Conservation (phyloP, 1,140 invertebrate species). For the Caenorhabditis briggsae region DNA sequence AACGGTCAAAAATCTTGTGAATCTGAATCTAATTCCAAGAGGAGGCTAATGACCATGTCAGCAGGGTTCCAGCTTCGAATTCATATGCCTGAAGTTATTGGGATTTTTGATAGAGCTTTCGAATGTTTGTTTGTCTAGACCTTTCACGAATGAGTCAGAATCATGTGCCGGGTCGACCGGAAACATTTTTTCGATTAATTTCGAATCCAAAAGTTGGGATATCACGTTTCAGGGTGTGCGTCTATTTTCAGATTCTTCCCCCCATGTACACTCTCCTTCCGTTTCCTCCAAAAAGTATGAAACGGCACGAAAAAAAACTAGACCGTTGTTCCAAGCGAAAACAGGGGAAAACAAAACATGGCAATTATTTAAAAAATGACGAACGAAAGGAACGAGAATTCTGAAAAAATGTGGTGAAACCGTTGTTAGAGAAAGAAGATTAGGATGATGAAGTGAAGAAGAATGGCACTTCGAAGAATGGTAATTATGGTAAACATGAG, state of each 20-base stretch:
- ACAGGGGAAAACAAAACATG: constrained; percentile 12
- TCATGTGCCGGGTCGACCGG: neutral
- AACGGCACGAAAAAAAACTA: neutral
- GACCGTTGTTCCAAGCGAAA: constrained; percentile 9
- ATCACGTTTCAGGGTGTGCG: neutral
- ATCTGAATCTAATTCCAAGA: neutral
- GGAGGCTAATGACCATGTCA: neutral
- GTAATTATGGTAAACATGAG: neutral
- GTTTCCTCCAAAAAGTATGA: neutral
- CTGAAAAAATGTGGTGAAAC: constrained; percentile 5
- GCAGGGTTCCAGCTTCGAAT: neutral
- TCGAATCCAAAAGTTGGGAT: neutral
- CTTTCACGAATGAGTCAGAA: neutral
- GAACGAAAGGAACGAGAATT: constrained; percentile 2
- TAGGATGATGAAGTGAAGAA: neutral
- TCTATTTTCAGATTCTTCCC: neutral
- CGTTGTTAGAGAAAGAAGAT: neutral
- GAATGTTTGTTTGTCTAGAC: neutral
- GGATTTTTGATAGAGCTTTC: neutral
- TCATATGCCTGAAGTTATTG: too few relatives aligned
- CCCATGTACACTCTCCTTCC: neutral
- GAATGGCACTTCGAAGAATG: neutral
- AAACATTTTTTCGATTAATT: constrained; percentile 24
- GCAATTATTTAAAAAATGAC: constrained; percentile 1
- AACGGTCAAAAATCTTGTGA: constrained; percentile 34